A percentile compares a stretch with the other conserved stretches of the same genome.
Conservation (phyloP, 2,113 vertebrate genomes). For the Oriolus oriolus region DNA sequence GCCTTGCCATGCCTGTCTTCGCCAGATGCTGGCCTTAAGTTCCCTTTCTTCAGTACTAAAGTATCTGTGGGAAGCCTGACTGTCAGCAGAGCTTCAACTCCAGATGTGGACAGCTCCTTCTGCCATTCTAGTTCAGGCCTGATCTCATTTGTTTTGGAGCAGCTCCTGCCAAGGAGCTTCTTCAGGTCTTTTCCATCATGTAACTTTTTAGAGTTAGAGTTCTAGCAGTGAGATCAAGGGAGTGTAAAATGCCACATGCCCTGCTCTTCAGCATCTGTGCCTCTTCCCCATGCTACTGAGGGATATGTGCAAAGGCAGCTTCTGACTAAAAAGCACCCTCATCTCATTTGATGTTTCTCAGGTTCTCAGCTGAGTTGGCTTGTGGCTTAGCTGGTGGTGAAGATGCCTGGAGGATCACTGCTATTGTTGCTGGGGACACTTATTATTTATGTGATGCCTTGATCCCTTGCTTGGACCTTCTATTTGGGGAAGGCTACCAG, state of each 20-base stretch:
- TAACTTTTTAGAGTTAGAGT: background rate
- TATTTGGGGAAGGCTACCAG: background rate
- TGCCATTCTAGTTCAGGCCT: background rate
- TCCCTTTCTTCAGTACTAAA: background rate
- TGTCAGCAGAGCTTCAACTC: background rate
- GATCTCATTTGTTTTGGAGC: background rate
- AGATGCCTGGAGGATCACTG: background rate
- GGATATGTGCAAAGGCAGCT: background rate
- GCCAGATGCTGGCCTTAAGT: background rate
- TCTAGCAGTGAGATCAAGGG: background rate
- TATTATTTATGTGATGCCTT: background rate
- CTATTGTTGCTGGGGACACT: background rate
- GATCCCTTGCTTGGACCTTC: background rate
- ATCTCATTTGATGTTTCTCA: background rate
- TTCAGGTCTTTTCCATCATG: background rate
- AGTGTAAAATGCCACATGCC: background rate
- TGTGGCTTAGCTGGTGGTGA: background rate
- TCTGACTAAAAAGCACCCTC: background rate
- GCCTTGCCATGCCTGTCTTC: background rate
- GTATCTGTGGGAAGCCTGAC: background rate
- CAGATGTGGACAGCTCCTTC: background rate
- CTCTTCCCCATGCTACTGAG: background rate
- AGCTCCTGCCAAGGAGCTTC: background rate
- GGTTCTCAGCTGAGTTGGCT: background rate
- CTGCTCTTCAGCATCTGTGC: background rate